Percentiles rank a stretch among this genome's conserved stretches.
Evolutionary conservation across 2,888 invertebrate species (phyloP).

Genomic region (Elegia similella): DNA sequence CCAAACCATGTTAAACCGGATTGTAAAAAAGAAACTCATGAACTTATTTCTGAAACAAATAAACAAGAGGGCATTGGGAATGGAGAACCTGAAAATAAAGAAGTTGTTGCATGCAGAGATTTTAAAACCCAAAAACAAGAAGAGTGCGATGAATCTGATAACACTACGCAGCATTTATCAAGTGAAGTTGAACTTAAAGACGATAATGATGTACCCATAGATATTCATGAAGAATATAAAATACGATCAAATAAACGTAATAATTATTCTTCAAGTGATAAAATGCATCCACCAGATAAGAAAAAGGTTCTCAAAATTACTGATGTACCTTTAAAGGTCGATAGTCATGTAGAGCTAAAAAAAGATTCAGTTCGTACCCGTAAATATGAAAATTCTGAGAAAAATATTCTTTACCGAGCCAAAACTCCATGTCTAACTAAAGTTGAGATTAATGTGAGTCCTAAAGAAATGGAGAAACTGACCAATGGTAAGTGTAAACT

Average conservation of each 20-base stretch:
- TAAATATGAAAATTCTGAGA: background rate
- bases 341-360: background rate
- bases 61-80: background rate
- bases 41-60: background rate
- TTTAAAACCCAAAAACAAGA: background rate
- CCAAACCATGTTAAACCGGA: background rate
- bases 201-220: background rate
- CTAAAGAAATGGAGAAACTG: background rate
- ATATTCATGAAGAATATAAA: background rate
- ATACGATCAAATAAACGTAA: background rate
- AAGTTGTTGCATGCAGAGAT: background rate
- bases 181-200: too few relatives aligned
- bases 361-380: background rate
- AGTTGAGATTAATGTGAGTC: background rate
- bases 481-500: background rate
- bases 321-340: background rate
- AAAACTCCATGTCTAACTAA: background rate
- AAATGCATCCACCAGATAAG: background rate
- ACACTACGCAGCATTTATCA: background rate
- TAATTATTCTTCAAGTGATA: background rate
- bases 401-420: background rate
- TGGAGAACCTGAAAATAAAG: background rate
- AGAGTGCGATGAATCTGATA: background rate
- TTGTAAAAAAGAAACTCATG: background rate
- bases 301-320: background rate